Base-by-base conservation (phyloP, 2,113 vertebrate genomes). In the Jaculus jaculus region DNA sequence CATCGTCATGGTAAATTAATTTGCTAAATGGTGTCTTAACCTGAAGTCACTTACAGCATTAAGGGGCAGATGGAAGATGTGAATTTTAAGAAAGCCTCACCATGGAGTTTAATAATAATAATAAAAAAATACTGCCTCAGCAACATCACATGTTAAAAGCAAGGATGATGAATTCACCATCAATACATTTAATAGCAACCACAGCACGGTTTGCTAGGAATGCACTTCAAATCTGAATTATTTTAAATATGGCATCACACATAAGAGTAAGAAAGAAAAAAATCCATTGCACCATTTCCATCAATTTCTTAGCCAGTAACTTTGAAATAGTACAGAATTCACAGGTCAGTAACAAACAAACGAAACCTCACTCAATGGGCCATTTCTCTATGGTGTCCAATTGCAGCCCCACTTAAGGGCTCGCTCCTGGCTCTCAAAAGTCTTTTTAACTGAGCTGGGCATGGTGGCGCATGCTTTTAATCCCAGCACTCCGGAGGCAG, bases 171-270 rank as follows among this genome's bases (percentile, higher is more conserved):
- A 78, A 34, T 96, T 87, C 37, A 11, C 87, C 54, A 94, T 63
- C 82, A 77, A 83, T 89, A 92, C 95, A 93, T 74, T 96, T 95
- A 90, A 96, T 42, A 96, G 89, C 54, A 94, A 92, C 71, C 68
- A 7, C 1, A 89, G 88, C 18, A 90, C 89, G 60, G 91, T 96
- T 32, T 79, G 84, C 92, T 78, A 91, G 92, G 87, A 91, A 96
- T 71, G 91, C 94, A 84, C 85, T 97, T 97, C 97, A 17, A 95
- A 83, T 93, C 78, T 94, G 82, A 97, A 96, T 90, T 96, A 96
- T 96, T 95, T 87, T 18, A 87, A 96, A 96, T 97, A 96, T 96
- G 80, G 71, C 84, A 93, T 92, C 87, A 93, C 85, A 79, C 24
- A 23, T 37, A 78, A 34, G 88, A 82, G 61, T 91, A 93, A 95